Base-by-base conservation (phyloP, 2,113 vertebrate genomes). In the Cynoglossus semilaevis region DNA sequence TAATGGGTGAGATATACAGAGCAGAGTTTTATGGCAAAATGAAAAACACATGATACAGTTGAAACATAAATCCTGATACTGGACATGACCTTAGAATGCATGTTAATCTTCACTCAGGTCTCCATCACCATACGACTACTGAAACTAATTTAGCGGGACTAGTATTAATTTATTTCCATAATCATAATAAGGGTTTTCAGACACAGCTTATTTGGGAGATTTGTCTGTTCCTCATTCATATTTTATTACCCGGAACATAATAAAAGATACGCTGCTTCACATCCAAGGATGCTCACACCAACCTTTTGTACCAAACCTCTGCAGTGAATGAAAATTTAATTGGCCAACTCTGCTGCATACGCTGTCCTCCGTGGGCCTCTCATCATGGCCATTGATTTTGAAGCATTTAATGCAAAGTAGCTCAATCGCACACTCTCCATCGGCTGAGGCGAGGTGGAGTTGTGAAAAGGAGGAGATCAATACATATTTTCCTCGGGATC, bases 301-400 rank as follows among this genome's bases (percentile, higher is more conserved):
- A 45, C 51, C 58, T 53, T 61, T 77, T 48, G 46, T 29, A 7
- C 17, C 1, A 14, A 29, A 29, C 60, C 19, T 40, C 56, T 67
- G 50, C 44, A 36, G 50, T 16, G 19, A 51, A 72, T 70, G 14
- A 51, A 70, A 58, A 40, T 51, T 69, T 52, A 65, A 67, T 63
- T 48, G 42, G 14, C 15, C 40, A 34, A 14, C 18, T 15, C 11
- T 58, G 46, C 48, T 47, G 45, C 48, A 52, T 68, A 10, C 22
- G 22, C 44, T 15, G 15, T 53, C 15, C 54, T 50, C 51, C 37
- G 29, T 41, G 12, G 36, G 17, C 53, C 59, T 50, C 67, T 74
- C 63, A 72, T 72, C 64, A 53, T 38, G 17, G 19, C 15, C 55
- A 80, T 76, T 45, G 62, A 80, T 77, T 66, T 52, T 29, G 41